Conservation (phyloP, 2,113 vertebrate species). For the Galbula dea region DNA sequence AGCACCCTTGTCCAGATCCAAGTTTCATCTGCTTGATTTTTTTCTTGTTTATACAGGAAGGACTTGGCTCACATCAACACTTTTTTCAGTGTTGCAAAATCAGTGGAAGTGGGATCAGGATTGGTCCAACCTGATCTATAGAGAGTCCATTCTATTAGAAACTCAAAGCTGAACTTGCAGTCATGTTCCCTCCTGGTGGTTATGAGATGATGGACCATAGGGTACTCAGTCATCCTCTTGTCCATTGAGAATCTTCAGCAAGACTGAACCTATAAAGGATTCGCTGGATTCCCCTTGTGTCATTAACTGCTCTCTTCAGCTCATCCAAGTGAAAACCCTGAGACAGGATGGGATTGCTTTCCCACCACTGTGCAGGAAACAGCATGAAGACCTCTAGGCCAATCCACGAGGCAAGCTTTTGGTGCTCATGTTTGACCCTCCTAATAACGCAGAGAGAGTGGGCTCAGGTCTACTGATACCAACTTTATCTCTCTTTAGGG, state of each 20-base stretch:
- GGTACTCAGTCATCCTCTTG: too few species aligned
- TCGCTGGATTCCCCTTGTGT: background rate
- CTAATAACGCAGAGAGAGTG: rapidly evolving
- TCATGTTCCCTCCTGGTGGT: background rate
- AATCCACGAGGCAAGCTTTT: background rate
- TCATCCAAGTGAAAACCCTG: background rate
- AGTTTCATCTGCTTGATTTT: slow-evolving; percentile 32
- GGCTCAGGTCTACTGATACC: background rate
- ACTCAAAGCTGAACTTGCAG: background rate
- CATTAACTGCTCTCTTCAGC: rapidly evolving
- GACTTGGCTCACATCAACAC: background rate
- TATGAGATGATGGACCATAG: background rate
- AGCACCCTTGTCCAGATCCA: slow-evolving; percentile 11
- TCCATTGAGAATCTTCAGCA: background rate
- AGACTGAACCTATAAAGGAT: background rate
- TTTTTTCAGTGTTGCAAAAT: background rate
- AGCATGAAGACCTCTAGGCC: background rate
- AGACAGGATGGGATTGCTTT: background rate
- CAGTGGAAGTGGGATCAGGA: background rate
- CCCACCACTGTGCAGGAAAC: background rate
- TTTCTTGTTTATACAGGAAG: background rate
- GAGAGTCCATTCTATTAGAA: background rate
- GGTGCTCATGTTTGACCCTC: background rate
- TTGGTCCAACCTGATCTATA: background rate
- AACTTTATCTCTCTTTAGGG: background rate